Evolutionary conservation across 2,888 invertebrate species (phyloP).

Genomic region (Cheilosia soror): DNA sequence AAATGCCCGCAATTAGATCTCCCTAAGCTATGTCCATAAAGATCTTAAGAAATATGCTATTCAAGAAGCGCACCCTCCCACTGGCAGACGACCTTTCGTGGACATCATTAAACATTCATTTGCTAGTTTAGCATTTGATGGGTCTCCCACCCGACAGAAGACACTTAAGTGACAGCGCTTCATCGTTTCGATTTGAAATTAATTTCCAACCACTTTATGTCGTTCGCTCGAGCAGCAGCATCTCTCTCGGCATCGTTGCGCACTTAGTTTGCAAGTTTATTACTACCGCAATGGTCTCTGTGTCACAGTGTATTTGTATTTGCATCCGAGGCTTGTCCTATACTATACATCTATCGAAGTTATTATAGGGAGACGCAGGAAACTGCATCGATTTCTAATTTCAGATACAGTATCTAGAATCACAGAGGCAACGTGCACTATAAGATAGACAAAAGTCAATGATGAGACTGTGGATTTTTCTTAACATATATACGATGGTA

Average conservation of each 20-base stretch:
- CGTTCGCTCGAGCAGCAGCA: slow-evolving; percentile 17
- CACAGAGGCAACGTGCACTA: slow-evolving; percentile 47
- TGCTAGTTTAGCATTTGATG: slow-evolving; percentile 48
- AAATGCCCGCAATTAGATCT: slow-evolving; percentile 50
- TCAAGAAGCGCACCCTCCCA: background rate
- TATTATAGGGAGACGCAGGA: slow-evolving; percentile 59
- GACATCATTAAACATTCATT: slow-evolving; percentile 50
- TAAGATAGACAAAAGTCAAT: slow-evolving; percentile 58
- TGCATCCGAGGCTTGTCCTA: slow-evolving; percentile 1
- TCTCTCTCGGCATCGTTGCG: slow-evolving; percentile 29
- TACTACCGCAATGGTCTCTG: slow-evolving; percentile 39
- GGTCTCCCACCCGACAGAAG: slow-evolving; percentile 8
- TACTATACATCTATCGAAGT: slow-evolving; percentile 20
- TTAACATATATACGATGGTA: slow-evolving; percentile 15
- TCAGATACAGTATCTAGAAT: slow-evolving; percentile 67
- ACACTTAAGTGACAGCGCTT: slow-evolving; percentile 52
- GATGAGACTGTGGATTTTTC: slow-evolving; percentile 45
- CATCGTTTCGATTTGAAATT: slow-evolving; percentile 54
- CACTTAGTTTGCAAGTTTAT: slow-evolving; percentile 63
- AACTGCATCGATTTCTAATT: slow-evolving; percentile 75
- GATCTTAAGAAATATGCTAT: background rate
- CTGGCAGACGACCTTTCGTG: slow-evolving; percentile 27
- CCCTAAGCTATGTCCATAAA: slow-evolving; percentile 22
- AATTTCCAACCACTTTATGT: slow-evolving; percentile 64
- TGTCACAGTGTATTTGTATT: background rate